Evolutionary conservation across 2,113 vertebrate genomes (phyloP), one percentile per base, ranked within the genome.

Genomic region (Tragulus kanchil): DNA sequence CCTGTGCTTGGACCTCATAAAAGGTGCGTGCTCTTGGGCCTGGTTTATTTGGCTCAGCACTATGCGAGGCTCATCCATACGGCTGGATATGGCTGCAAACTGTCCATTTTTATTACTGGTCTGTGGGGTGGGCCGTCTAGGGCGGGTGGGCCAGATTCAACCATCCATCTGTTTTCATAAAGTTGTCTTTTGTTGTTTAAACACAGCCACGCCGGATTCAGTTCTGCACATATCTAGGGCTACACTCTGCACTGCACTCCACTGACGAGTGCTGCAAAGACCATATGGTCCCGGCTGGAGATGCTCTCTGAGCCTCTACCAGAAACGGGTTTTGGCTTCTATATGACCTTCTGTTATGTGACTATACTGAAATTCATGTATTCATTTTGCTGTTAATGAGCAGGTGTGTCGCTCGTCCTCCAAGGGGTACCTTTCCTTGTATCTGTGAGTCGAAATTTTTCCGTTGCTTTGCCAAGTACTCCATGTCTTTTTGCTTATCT

Each of bases 81-180:
- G 2, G 31, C 6, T 7, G 31, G 23, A 5, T 28, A 26, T 3
- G 25, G 3, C 48, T 12, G 13, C 3, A 25, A 28, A 25, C 0
- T 15, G 62, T 16, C 64, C 31, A 3, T 31, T 50, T 64, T 69
- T 17, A 9, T 42, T 15, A 12, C 13, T 10, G 9, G 45, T 17
- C 9, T 21, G 58, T 59, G 48, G 21, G 6, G 1, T 10, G 59
- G 42, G 52, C 48, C 42, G 26, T 9, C n/a, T 16, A 56, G 8
- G 2, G 56, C 45, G 19, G 2, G 31, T 3, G 1, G 7, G 19
- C n/a, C 67, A 25, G 75, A 48, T 58, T 12, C 59, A 62, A 19
- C 14, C 65, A 82, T 52, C 67, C 69, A 36, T 92, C 89, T 94
- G 67, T 85, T 87, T 69, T 67, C 8, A 6, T 78, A 71, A 90